A percentile compares a stretch with the other conserved stretches of the same genome.
Conservation (phyloP, 2,113 vertebrate genomes). For the Willisornis vidua region DNA sequence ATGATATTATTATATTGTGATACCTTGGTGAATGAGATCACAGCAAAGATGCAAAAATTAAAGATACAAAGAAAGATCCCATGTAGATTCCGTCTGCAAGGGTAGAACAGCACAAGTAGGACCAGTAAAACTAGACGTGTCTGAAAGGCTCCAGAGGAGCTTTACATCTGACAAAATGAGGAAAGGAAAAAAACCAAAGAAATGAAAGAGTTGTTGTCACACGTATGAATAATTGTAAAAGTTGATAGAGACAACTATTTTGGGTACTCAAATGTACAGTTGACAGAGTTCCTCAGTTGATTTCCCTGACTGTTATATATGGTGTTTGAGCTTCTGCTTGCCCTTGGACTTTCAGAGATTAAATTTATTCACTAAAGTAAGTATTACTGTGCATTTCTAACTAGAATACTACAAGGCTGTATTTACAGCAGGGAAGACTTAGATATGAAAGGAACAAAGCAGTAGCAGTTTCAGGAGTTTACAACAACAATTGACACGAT, state of each 20-base stretch:
- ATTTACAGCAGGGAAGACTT: neutral
- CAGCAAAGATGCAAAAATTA: neutral
- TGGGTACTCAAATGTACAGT: rapidly evolving
- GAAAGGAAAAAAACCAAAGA: neutral
- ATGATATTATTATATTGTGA: neutral
- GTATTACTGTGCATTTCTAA: neutral
- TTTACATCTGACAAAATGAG: neutral
- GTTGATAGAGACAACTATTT: neutral
- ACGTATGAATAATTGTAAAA: neutral
- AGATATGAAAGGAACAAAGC: neutral
- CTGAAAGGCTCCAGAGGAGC: neutral
- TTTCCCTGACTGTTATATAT: neutral
- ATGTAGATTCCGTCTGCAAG: neutral
- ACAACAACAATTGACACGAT: neutral
- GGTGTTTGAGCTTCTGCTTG: neutral
- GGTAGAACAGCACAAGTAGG: neutral
- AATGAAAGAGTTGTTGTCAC: neutral
- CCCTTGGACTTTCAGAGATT: neutral
- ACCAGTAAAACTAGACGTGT: neutral
- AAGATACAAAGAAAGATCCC: neutral
- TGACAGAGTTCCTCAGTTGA: neutral
- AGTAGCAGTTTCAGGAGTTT: neutral
- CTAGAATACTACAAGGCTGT: neutral
- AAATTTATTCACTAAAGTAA: neutral
- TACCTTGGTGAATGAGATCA: neutral